Evolutionary conservation across 1,140 invertebrate species (phyloP).

Genomic region (Hyles euphorbiae): DNA sequence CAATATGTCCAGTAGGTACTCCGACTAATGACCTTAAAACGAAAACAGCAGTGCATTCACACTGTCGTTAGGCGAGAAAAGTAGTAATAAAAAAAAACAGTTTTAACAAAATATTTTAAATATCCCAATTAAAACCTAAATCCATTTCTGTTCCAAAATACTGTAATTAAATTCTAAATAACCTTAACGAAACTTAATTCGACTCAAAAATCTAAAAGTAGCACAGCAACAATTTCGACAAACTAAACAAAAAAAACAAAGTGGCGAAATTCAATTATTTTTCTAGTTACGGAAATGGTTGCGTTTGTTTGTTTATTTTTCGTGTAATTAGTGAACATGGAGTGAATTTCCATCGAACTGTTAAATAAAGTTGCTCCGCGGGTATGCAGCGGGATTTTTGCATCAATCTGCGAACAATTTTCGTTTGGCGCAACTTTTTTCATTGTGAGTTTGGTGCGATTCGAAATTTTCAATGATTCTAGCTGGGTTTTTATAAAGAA

Average conservation of each 20-base stretch:
- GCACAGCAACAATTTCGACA: slow-evolving; percentile 10
- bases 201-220: too few relatives aligned
- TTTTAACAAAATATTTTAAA: too few relatives aligned
- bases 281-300: slow-evolving; percentile 4
- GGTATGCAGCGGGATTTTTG: slow-evolving; percentile 6
- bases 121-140: too few relatives aligned
- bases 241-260: slow-evolving; percentile 13
- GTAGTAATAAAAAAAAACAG: too few relatives aligned
- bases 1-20: too few relatives aligned
- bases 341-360: slow-evolving; percentile 8
- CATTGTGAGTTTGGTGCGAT: neutral
- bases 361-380: slow-evolving; percentile 5
- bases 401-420: neutral
- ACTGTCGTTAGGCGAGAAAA: too few relatives aligned
- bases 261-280: slow-evolving; percentile 13
- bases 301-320: slow-evolving; percentile 18
- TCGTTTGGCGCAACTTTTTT: slow-evolving; percentile 5
- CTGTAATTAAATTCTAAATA: too few relatives aligned
- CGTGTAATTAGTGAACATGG: slow-evolving; percentile 13
- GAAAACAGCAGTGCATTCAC: too few relatives aligned
- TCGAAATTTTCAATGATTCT: slow-evolving; percentile 2
- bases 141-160: too few relatives aligned
- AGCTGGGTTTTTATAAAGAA: too few relatives aligned
- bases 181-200: too few relatives aligned
- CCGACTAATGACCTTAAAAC: too few relatives aligned